Base-by-base conservation (phyloP, 2,797 vertebrate genomes). In the Schizopygopsis malacanthus region DNA sequence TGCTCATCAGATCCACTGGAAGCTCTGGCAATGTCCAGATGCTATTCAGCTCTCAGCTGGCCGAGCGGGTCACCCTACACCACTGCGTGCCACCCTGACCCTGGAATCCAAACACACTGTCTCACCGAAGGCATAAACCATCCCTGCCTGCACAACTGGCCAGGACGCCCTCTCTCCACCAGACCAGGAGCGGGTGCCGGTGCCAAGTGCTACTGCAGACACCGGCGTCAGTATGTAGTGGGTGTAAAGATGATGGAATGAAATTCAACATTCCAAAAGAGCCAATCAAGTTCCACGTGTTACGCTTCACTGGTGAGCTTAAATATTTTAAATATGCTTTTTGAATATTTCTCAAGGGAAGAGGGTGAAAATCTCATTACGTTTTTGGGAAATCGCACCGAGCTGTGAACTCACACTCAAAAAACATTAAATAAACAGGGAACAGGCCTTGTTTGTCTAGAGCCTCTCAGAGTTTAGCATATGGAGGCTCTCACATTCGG, bases 401-500 rank as follows among this genome's bases (percentile, higher is more conserved):
- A 43, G 2, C 72, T 70, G 69, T 67, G 79, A 59, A 43, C 47
- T 59, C 39, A 88, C 76, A 83, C 67, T 77, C 83, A 88, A 76
- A 83, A 85, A 89, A 82, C 28, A 89, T 89, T 88, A 76, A 85
- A 84, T 87, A 87, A 80, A 89, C 77, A 88, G 83, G 79, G 47
- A 88, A 83, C 87, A 91, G 89, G 70, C 76, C 71, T 88, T 88
- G 81, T 88, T 90, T 89, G 87, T 72, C 63, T 85, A 77, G 81
- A 63, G 52, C 80, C 71, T 54, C 87, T 84, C 67, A 80, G 52
- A 78, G 73, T 59, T 67, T 47, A 86, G 76, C 90, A 87, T 88
- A 87, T 90, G 89, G 87, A 77, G 77, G 83, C 80, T 91, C 79
- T 91, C 88, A 86, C 43, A 83, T 88, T 87, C 71, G 54, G 87